A percentile compares a stretch with the other conserved stretches of the same genome.
These are phyloP conservation scores for Odontesthes bonariensis DNA, from an alignment of 2,113 vertebrate species.

Conservation along the genomic window DNA sequence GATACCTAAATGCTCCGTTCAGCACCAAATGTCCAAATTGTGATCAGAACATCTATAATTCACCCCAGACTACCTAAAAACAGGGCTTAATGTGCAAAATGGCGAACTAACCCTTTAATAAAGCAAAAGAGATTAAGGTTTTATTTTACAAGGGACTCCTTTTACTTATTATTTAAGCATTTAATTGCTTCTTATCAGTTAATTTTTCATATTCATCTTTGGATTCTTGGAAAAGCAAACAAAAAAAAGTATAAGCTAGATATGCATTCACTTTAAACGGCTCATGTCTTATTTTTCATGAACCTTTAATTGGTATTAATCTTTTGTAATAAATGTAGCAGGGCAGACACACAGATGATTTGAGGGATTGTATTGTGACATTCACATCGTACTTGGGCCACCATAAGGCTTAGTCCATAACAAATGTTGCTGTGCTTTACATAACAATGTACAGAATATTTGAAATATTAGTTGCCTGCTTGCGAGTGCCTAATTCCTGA, in stretches of 20 bases:
- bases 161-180: neutral
- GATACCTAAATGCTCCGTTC: too few relatives aligned
- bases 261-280: too few relatives aligned
- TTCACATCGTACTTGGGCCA: constrained; percentile 14
- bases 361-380: constrained; percentile 14
- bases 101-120: too few relatives aligned
- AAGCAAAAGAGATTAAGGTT: too few relatives aligned
- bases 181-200: neutral
- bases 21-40: too few relatives aligned
- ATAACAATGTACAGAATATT: constrained; percentile 36
- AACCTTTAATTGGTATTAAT: neutral
- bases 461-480: constrained; percentile 10
- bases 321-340: neutral
- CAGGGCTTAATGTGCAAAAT: too few relatives aligned
- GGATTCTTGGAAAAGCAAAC: neutral
- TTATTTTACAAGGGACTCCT: too few relatives aligned
- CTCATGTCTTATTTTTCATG: too few relatives aligned
- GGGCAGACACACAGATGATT: constrained; percentile 48
- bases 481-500: neutral
- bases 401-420: constrained; percentile 24
- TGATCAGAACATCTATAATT: too few relatives aligned
- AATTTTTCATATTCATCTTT: neutral
- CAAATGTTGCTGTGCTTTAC: constrained; percentile 28
- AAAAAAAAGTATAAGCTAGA: too few relatives aligned
- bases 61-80: too few relatives aligned